Conservation (phyloP, 2,888 invertebrate species). For the Liodrosophila aerea region DNA sequence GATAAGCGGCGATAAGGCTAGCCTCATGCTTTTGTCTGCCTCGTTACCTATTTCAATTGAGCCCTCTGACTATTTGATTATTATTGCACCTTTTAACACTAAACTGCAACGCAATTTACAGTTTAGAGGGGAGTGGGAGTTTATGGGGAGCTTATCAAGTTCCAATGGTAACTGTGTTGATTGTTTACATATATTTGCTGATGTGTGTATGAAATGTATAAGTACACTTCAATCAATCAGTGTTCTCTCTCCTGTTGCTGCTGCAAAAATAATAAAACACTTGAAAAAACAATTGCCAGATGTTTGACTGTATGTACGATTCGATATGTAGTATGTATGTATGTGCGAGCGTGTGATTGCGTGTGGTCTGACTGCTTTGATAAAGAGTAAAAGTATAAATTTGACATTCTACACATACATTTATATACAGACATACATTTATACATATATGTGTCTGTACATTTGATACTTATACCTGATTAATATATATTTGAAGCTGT, state of each 20-base stretch:
- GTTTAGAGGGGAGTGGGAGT: background rate
- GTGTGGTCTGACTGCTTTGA: constrained; percentile 10
- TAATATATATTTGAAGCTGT: background rate
- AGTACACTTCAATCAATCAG: constrained; percentile 31
- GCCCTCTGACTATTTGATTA: background rate
- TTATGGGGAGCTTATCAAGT: constrained; percentile 2
- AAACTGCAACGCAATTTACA: constrained; percentile 42
- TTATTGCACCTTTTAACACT: constrained; percentile 6
- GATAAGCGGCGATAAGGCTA: constrained; percentile 44
- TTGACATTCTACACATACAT: constrained; percentile 6
- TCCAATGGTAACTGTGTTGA: background rate
- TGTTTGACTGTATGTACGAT: constrained; percentile 7
- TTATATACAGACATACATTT: background rate
- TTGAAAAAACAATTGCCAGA: constrained; percentile 34
- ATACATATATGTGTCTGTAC: background rate
- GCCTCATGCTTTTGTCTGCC: background rate
- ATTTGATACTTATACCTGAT: background rate
- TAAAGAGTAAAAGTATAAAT: constrained; percentile 20
- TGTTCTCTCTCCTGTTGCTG: constrained; percentile 12
- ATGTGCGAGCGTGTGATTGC: constrained; percentile 7
- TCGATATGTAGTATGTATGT: background rate
- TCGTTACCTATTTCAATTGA: background rate
- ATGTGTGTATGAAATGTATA: background rate
- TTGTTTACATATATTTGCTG: background rate
- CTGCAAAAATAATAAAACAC: constrained; percentile 37